A percentile compares a stretch with the other conserved stretches of the same genome.
These are phyloP conservation scores for Arbacia lixula DNA, from an alignment of 53 echinoderm and acorn worm species.

Conservation along the genomic window DNA sequence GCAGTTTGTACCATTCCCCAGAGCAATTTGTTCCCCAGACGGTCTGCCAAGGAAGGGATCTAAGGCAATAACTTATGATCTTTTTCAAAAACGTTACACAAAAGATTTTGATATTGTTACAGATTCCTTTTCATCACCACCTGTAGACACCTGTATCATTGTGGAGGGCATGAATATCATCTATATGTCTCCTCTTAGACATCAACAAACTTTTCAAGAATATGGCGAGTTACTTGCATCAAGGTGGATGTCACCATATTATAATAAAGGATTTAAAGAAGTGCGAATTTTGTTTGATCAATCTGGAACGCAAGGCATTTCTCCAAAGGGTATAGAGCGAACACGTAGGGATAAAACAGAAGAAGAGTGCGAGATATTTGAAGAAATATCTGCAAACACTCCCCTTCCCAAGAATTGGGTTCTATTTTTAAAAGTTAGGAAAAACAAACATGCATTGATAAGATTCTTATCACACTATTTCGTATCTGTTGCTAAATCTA, in stretches of 20 bases:
- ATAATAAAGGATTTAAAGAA: background rate
- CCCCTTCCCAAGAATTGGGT: slow-evolving; percentile 25
- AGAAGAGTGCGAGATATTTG: no score
- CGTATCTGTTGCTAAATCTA: background rate
- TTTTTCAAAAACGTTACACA: no score
- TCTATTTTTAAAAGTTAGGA: slow-evolving; percentile 48
- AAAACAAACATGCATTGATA: slow-evolving; percentile 50
- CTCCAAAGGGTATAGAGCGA: slow-evolving; percentile 60
- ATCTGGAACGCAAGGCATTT: background rate
- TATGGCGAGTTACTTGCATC: background rate
- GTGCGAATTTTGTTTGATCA: no score
- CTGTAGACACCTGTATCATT: no score
- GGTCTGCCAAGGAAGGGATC: no score
- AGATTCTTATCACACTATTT: slow-evolving; percentile 37
- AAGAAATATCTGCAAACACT: background rate
- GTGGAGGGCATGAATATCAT: no score
- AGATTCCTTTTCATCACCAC: no score
- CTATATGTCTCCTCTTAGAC: no score
- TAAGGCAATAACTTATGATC: no score
- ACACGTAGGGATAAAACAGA: slow-evolving; percentile 29
- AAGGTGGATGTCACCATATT: background rate
- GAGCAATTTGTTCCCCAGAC: no score
- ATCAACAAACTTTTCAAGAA: background rate
- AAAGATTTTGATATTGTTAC: no score
- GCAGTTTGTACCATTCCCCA: no score